Conservation (phyloP, 2,888 invertebrate genomes). For the Suillia variegata region DNA sequence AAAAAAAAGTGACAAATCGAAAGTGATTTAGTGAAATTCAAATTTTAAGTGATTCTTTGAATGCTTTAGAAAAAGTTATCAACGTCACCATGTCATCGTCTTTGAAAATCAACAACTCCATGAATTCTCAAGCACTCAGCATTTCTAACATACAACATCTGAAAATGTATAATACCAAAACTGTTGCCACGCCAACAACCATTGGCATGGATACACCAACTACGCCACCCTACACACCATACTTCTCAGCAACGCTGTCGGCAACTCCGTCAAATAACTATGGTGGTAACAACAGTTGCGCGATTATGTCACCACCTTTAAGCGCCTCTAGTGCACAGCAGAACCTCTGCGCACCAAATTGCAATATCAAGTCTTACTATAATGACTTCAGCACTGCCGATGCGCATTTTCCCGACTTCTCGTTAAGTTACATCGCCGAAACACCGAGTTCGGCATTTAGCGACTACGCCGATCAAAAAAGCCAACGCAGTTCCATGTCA, state of each 20-base stretch:
- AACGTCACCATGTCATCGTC: constrained; percentile 43
- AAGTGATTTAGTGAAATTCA: neutral
- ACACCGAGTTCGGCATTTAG: constrained; percentile 60
- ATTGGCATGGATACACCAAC: constrained; percentile 9
- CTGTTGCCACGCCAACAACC: constrained; percentile 6
- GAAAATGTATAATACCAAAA: constrained; percentile 24
- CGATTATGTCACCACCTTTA: constrained; percentile 47
- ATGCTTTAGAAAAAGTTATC: no score
- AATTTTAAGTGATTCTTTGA: no score
- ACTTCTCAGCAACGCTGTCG: constrained; percentile 24
- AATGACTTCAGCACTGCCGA: constrained; percentile 43
- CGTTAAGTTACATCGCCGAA: constrained; percentile 50
- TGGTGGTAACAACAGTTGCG: constrained; percentile 29
- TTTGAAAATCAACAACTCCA: constrained; percentile 41
- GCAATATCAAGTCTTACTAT: constrained; percentile 37
- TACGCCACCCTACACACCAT: constrained; percentile 28
- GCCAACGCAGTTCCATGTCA: constrained; percentile 24
- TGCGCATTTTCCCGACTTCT: constrained; percentile 52
- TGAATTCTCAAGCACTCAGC: constrained; percentile 27
- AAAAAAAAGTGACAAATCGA: neutral
- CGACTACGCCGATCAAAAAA: constrained; percentile 30
- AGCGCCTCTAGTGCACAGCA: constrained; percentile 38
- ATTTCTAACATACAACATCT: constrained; percentile 33
- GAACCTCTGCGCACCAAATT: constrained; percentile 41
- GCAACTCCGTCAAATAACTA: constrained; percentile 14